phyloP scores from a whole-genome alignment of 2,797 vertebrate species.

The Rhinogobio ventralis region DNA sequence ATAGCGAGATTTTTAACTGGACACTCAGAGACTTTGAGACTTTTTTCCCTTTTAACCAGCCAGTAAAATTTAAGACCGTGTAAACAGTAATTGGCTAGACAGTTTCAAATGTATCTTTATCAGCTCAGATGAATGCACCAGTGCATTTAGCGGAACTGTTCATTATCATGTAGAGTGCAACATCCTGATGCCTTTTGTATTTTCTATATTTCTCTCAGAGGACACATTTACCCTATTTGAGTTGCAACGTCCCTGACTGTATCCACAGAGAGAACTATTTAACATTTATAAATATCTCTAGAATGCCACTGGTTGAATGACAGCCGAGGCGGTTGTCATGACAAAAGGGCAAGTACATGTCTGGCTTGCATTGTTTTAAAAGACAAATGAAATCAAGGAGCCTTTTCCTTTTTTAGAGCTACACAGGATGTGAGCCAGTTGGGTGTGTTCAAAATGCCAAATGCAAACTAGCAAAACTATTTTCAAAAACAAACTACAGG shows the following conservation, averaged over 20 bases:
- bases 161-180: not conserved
- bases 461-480: not conserved
- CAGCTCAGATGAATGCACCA: not conserved
- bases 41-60: not conserved
- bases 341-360: constrained; percentile 36
- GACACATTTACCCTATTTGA: constrained; percentile 39
- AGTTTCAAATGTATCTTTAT: not conserved
- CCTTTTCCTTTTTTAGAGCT: constrained; percentile 48
- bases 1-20: not conserved
- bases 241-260: not conserved
- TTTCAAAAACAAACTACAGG: constrained; percentile 4
- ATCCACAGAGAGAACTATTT: constrained; percentile 26
- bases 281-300: constrained; percentile 47
- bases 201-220: not conserved
- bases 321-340: constrained; percentile 10
- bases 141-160: not conserved
- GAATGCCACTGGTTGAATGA: constrained; percentile 28
- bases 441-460: constrained; percentile 27
- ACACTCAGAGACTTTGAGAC: not conserved
- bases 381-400: constrained; percentile 50
- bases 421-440: constrained; percentile 42
- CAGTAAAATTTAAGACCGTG: not conserved
- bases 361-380: constrained; percentile 42
- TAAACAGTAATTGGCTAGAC: not conserved
- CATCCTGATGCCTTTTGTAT: not conserved